A percentile compares a stretch with the other conserved stretches of the same genome.
phyloP scores from a whole-genome alignment of 2,113 vertebrate species.

The Grus americana region DNA sequence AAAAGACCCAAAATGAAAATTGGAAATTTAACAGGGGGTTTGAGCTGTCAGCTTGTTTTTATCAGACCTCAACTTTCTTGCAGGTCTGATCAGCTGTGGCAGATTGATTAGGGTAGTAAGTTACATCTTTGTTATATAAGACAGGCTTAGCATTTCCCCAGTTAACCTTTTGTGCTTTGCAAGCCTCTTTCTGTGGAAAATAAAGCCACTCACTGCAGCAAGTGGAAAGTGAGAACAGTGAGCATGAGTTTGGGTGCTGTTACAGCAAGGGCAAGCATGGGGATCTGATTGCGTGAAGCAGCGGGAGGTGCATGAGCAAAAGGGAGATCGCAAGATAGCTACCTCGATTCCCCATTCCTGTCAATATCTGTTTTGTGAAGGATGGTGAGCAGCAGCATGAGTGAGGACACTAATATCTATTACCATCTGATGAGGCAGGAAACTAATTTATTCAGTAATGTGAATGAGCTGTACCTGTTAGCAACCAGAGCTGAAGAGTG shows the following conservation, averaged over 20 bases:
- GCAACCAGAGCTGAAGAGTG: neutral
- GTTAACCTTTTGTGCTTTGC: constrained; percentile 24
- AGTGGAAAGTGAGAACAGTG: neutral
- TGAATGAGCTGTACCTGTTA: neutral
- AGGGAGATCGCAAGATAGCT: neutral
- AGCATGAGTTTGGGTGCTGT: neutral
- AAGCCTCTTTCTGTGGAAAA: neutral
- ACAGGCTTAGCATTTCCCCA: constrained; percentile 17
- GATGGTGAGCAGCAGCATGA: neutral
- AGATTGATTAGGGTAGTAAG: constrained; percentile 51
- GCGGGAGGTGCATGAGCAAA: neutral
- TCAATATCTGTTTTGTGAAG: neutral
- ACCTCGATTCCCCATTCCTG: neutral
- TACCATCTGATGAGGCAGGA: neutral
- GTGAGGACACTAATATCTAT: neutral
- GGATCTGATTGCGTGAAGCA: neutral
- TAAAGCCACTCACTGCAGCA: neutral
- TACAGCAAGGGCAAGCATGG: neutral
- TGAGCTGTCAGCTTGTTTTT: neutral
- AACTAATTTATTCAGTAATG: neutral
- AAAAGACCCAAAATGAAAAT: neutral
- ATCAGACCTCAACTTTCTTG: neutral
- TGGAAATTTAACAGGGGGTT: neutral
- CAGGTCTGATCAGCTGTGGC: constrained; percentile 34
- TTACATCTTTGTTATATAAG: constrained; percentile 37